phyloP scores from a whole-genome alignment of 2,797 vertebrate species.

The Phylloscopus collybita region DNA sequence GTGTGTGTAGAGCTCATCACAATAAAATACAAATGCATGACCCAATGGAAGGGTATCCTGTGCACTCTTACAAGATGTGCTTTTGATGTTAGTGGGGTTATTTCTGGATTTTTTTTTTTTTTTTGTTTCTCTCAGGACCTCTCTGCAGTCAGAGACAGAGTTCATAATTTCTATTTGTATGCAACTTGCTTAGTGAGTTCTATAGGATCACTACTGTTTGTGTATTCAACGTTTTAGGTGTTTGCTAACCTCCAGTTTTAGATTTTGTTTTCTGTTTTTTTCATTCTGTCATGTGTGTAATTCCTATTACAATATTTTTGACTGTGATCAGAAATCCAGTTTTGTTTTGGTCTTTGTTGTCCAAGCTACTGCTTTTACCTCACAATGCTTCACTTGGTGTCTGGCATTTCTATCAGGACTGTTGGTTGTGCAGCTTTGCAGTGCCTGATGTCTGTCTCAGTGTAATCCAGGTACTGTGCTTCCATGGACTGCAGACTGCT shows the following conservation, averaged over 20 bases:
- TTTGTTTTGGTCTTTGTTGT: not conserved
- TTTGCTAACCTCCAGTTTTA: not conserved
- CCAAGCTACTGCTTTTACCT: not conserved
- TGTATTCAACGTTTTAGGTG: not conserved
- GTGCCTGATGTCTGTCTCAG: not conserved
- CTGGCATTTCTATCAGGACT: rapidly evolving
- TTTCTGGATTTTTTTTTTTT: not conserved
- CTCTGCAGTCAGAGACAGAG: not conserved
- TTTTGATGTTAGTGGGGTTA: not conserved
- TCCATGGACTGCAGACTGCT: not conserved
- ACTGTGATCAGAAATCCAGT: not conserved
- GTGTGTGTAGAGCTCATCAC: not conserved
- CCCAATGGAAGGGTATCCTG: not conserved
- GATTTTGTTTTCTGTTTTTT: not conserved
- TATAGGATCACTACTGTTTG: not conserved
- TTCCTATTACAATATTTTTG: not conserved
- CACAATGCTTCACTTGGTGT: not conserved
- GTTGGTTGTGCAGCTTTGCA: not conserved
- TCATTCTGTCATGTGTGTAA: not conserved
- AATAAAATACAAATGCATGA: not conserved
- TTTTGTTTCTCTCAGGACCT: not conserved
- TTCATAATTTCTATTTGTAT: not conserved
- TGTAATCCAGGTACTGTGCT: not conserved
- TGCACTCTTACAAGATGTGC: not conserved
- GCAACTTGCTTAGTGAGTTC: not conserved